Base-by-base conservation (phyloP, 2,113 vertebrate genomes). In the Ageneiosus marmoratus region DNA sequence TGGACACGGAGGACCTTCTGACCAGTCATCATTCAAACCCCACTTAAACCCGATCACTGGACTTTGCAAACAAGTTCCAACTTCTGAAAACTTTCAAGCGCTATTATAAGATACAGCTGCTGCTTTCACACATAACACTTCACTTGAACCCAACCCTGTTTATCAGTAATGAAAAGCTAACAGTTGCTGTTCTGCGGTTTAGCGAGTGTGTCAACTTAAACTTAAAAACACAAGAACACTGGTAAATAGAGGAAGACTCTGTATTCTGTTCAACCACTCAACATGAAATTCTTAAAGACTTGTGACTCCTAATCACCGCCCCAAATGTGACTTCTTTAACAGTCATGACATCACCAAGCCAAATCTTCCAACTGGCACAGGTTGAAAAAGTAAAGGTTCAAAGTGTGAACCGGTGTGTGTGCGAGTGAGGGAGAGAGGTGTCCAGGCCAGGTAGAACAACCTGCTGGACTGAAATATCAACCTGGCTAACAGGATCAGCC, bases 381-480 rank as follows among this genome's bases (percentile, higher is more conserved):
- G 18, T 4, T 67, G 72, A 74, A 50, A 29, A 29, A 7, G 37
- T 24, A 24, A 48, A 24, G 20, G 48, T 55, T 48, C n/a, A 51
- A 27, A 51, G 48, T 55, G 16, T 55, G 51, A n/a, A n/a, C 5
- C 37, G n/a, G 29, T 34, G 29, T 34, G 1, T 44, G 37, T 46
- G 69, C 48, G 69, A 15, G 62, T 18, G 69, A 75, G 58, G 48
- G 70, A 29, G 58, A 62, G 62, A 51, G 51, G 65, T 75, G 79
- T 72, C 74, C 77, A 41, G 82, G 76, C 77, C 58, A 79, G 77
- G 76, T 74, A 37, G 32, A 55, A 55, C 15, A 67, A 29, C 70
- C 83, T n/a, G 37, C 51, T 51, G 86, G 77, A 85, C 77, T 88
- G 82, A 85, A 86, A 86, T 86, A 86, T 85, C 81, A 86, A 73